Evolutionary conservation across 2,113 vertebrate genomes (phyloP).

Genomic region (Salvelinus alpinus): DNA sequence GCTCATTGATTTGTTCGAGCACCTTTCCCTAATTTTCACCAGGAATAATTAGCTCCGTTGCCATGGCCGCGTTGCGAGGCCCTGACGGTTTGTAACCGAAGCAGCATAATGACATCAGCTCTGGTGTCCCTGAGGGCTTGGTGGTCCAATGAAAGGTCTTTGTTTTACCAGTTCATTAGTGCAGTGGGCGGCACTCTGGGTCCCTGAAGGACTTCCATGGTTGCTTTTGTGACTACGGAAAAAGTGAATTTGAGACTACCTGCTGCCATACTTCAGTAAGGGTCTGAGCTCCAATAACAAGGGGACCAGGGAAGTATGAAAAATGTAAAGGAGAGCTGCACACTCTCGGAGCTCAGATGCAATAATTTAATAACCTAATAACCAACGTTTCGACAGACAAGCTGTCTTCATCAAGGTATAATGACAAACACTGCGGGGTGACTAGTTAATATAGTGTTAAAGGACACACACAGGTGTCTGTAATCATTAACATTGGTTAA

Average conservation of each 20-base stretch:
- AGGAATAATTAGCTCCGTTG: constrained; percentile 45
- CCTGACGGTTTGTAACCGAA: constrained; percentile 30
- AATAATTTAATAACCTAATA: too few species aligned
- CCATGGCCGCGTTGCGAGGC: constrained; percentile 33
- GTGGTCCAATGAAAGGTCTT: constrained; percentile 45
- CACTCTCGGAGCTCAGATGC: too few species aligned
- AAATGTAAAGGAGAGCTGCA: too few species aligned
- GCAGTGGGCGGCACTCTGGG: constrained; percentile 37
- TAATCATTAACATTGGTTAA: too few species aligned
- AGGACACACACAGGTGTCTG: too few species aligned
- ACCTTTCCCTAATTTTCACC: constrained; percentile 24
- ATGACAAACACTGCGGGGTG: too few species aligned
- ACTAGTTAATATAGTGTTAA: too few species aligned
- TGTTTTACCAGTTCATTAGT: constrained; percentile 62
- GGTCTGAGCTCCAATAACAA: constrained; percentile 16
- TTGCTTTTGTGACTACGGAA: constrained; percentile 34
- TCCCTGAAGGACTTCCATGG: constrained; percentile 36
- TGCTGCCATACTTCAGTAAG: constrained; percentile 19
- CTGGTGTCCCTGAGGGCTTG: constrained; percentile 33
- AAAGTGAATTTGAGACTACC: constrained; percentile 2
- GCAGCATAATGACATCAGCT: constrained; percentile 55
- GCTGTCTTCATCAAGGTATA: too few species aligned
- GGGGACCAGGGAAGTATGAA: neutral
- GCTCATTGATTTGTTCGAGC: constrained; percentile 18
- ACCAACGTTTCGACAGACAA: too few species aligned